Conservation (phyloP, 2,113 vertebrate species). For the Gallinago paraguaiae region DNA sequence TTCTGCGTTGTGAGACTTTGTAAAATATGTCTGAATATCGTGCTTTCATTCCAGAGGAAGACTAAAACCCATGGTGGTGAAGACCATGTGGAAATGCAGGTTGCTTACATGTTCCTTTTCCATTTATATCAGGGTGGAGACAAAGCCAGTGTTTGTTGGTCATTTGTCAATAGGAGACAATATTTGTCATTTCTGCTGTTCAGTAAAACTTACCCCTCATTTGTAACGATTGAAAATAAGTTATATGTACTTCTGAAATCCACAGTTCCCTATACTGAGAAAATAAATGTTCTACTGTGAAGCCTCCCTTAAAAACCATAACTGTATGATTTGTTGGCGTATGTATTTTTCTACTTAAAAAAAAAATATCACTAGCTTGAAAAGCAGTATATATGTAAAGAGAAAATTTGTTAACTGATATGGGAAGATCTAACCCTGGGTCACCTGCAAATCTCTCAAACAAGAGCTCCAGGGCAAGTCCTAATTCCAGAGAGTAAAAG, state of each 20-base stretch:
- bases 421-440: conserved; percentile 83
- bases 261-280: not conserved
- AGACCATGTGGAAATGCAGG: not conserved
- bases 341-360: conserved; percentile 72
- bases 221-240: not conserved
- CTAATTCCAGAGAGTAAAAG: conserved; percentile 87
- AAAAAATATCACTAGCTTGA: conserved; percentile 48
- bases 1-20: not conserved
- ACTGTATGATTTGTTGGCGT: conserved; percentile 40
- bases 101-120: not conserved
- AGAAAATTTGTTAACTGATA: conserved; percentile 86
- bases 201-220: not conserved
- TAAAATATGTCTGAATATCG: not conserved
- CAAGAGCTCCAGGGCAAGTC: conserved; percentile 81
- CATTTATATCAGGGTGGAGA: not conserved
- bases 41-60: not conserved
- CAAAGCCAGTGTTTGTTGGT: not conserved
- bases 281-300: not conserved
- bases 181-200: not conserved
- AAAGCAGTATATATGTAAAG: conserved; percentile 86
- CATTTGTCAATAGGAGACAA: not conserved
- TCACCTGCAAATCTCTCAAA: conserved; percentile 87
- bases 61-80: not conserved
- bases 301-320: conserved; percentile 16
- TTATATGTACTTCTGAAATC: not conserved